These are phyloP conservation scores for Thecocarcelia acutangulata DNA, from an alignment of 2,888 invertebrate genomes.

Conservation along the genomic window DNA sequence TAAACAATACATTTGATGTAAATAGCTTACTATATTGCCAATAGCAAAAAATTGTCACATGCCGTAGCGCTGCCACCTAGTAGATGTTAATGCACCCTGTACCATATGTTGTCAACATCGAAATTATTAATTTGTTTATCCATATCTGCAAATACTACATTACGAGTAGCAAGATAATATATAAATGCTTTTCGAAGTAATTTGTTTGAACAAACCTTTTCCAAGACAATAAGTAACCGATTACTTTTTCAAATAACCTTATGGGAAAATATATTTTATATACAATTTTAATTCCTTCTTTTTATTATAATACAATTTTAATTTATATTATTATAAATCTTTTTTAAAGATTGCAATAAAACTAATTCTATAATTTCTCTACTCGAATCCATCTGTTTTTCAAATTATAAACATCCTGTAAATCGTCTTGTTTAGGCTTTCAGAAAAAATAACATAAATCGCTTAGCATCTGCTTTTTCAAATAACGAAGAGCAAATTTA, in stretches of 20 bases:
- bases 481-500: not conserved
- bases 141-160: too few species aligned
- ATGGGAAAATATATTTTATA: not conserved
- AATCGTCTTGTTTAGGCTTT: not conserved
- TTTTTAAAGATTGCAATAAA: constrained; percentile 9
- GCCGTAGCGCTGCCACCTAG: too few species aligned
- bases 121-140: too few species aligned
- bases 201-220: too few species aligned
- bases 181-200: too few species aligned
- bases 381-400: not conserved
- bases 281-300: constrained; percentile 9
- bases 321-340: constrained; percentile 42
- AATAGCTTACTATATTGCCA: too few species aligned
- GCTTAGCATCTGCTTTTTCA: constrained; percentile 42
- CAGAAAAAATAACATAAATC: constrained; percentile 4
- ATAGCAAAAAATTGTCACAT: too few species aligned
- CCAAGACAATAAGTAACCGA: too few species aligned
- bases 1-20: too few species aligned
- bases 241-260: not conserved
- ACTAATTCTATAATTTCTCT: constrained; percentile 5
- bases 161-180: too few species aligned
- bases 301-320: constrained; percentile 3
- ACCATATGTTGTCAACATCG: too few species aligned
- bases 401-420: constrained; percentile 34
- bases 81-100: too few species aligned